Evolutionary conservation across 1,140 invertebrate genomes (phyloP).

Genomic region (Sitobion miscanthi): DNA sequence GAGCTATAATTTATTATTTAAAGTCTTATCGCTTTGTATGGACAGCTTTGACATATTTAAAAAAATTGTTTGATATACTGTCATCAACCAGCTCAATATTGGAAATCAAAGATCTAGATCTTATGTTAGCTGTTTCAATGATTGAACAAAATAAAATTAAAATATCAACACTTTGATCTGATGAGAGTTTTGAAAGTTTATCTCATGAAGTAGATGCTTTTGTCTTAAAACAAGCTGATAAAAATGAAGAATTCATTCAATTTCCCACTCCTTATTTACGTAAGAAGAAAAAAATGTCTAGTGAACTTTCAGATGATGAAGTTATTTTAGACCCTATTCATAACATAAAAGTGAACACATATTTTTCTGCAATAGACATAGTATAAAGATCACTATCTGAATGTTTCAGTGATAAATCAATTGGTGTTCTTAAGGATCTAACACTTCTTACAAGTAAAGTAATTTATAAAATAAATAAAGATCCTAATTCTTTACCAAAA

Average conservation of each 20-base stretch:
- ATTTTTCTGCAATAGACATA: conserved; percentile 13
- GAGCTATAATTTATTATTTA: too few relatives aligned
- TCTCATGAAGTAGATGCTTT: background rate
- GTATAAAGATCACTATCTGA: background rate
- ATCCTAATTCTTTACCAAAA: conserved; percentile 27
- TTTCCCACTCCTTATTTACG: background rate
- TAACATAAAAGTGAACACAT: conserved; percentile 33
- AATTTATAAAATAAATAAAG: background rate
- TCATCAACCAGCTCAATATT: too few relatives aligned
- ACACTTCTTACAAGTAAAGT: conserved; percentile 22
- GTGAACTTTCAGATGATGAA: conserved; percentile 23
- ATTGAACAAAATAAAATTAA: too few relatives aligned
- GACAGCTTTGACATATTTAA: too few relatives aligned
- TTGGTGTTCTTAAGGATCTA: background rate
- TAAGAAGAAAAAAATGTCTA: background rate
- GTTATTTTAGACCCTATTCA: background rate
- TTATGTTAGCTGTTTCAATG: too few relatives aligned
- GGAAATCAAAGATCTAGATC: too few relatives aligned
- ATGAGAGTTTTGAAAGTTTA: too few relatives aligned
- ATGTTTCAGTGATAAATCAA: background rate
- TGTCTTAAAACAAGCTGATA: background rate
- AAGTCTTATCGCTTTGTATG: too few relatives aligned
- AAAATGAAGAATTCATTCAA: background rate
- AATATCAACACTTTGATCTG: too few relatives aligned
- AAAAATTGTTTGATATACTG: too few relatives aligned